Base-by-base conservation (phyloP, 2,113 vertebrate species). In the Macrotis lagotis region DNA sequence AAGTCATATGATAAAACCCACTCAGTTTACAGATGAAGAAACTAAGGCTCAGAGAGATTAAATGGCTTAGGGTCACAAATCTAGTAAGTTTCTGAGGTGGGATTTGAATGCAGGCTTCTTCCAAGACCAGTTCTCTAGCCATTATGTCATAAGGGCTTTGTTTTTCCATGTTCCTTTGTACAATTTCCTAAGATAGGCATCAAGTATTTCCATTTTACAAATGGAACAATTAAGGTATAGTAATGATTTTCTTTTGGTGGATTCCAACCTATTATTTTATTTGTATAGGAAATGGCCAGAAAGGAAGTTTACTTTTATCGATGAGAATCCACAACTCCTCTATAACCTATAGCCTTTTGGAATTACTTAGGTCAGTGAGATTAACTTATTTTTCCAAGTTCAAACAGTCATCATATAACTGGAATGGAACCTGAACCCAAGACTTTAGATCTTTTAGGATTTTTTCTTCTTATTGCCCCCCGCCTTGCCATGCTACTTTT, bases 1-100 rank as follows among this genome's bases (percentile, higher is more conserved):
- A 83, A n/a, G 3, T n/a, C 37, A 44, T 44, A 44, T 5, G 44
- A 6, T 52, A 51, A n/a, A 53, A 92, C 48, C 47, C 52, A 2
- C 14, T 52, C 89, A n/a, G 74, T 16, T 14, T 91, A 89, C 93
- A 93, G 26, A 51, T 16, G 52, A 91, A 59, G 90, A 50, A 48
- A 24, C 55, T 88, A 53, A 50, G 31, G 37, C 37, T 94, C 26
- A 28, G 2, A 91, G 89, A 66, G 66, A 51, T 91, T 91, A 91
- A 93, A 94, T 83, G n/a, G n/a, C 95, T 53, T 93, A 59, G 51
- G 11, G n/a, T 28, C 0, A 50, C 90, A 94, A 92, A 96, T 51
- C 25, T 50, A 55, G 44, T 48, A 3, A 90, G 48, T 12, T 59
- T 50, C 49, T 2, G 48, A 25, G 74, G 1, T 50, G 89, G n/a